Base-by-base conservation (phyloP, 2,888 invertebrate genomes). In the Calliopum simillimum region DNA sequence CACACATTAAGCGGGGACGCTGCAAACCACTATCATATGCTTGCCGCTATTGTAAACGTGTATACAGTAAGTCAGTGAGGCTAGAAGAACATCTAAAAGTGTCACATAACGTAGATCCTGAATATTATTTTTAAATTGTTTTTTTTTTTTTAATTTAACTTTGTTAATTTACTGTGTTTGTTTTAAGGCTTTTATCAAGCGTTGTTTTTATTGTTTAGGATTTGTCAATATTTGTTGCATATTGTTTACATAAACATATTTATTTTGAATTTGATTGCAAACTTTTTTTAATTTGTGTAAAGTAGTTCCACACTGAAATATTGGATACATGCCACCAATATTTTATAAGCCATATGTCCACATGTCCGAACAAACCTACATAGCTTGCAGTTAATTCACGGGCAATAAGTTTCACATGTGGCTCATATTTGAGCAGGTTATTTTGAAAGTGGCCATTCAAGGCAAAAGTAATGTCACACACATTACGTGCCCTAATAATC, bases 51-150 rank as follows among this genome's bases (percentile, higher is more conserved):
- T 74, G 70, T 55, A 69, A 72, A 33, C 55, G 49, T 14, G 51
- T 67, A 46, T 71, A 69, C 68, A 44, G 55, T 19, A 71, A 74
- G 16, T 49, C 68, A 12, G 69, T 69, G 1, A 58, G 70, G 13
- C 25, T 74, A 51, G 74, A 72, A 61, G 64, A 74, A 47, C 72
- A 74, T 64, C 66, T 71, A 69, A 67, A 44, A 19, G 33, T 71
- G 14, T 12, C 58, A 41, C 71, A 72, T 64, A 61, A 13, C 66
- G 53, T 53, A 33, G 13, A 63, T 63, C 13, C 47, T 12, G n/a
- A 56, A 33, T 49, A 49, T 53, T 64, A 53, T 41, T 53, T 4
- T 25, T 12, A 51, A 13, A 47, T 53, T 3, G 56, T 68, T 64
- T 58, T 43, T n/a, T n/a, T n/a, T 44, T 43, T 43, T 61, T 47